Evolutionary conservation across 2,888 invertebrate genomes (phyloP).

Genomic region (Meganola albula): DNA sequence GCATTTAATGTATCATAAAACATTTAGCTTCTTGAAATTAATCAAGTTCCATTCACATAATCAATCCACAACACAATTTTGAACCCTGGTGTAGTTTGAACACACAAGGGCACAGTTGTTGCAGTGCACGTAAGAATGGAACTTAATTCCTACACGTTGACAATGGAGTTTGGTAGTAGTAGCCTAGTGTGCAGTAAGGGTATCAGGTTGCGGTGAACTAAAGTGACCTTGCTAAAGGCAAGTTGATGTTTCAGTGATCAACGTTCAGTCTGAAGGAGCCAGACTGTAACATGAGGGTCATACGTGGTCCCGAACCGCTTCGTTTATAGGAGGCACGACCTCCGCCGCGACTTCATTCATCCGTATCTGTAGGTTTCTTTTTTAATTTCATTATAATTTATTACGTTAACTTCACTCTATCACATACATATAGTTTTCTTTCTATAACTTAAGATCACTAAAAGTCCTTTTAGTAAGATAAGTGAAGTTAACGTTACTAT

Average conservation of each 20-base stretch:
- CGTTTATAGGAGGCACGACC: conserved; percentile 59
- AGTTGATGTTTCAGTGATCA: conserved; percentile 74
- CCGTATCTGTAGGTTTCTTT: conserved; percentile 69
- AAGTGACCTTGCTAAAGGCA: conserved; percentile 52
- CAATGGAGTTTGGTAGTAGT: conserved; percentile 26
- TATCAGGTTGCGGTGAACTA: conserved; percentile 51
- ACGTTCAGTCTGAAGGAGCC: conserved; percentile 69
- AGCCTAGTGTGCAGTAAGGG: conserved; percentile 45
- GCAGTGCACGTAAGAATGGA: too few relatives aligned
- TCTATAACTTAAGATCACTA: too few relatives aligned
- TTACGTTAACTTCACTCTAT: conserved; percentile 29
- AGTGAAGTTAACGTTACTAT: background rate
- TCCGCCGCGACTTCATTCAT: conserved; percentile 68
- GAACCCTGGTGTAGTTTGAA: too few relatives aligned
- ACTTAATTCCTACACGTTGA: too few relatives aligned
- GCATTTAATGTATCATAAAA: too few relatives aligned
- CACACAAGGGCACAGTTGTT: too few relatives aligned
- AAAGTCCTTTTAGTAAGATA: background rate
- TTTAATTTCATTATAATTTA: conserved; percentile 52
- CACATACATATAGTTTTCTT: conserved; percentile 2
- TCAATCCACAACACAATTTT: too few relatives aligned
- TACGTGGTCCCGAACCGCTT: conserved; percentile 52
- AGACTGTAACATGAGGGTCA: conserved; percentile 57
- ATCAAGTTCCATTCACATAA: too few relatives aligned
- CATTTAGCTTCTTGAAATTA: too few relatives aligned